phyloP scores from a whole-genome alignment of 2,113 vertebrate species.

The Hemicordylus capensis region DNA sequence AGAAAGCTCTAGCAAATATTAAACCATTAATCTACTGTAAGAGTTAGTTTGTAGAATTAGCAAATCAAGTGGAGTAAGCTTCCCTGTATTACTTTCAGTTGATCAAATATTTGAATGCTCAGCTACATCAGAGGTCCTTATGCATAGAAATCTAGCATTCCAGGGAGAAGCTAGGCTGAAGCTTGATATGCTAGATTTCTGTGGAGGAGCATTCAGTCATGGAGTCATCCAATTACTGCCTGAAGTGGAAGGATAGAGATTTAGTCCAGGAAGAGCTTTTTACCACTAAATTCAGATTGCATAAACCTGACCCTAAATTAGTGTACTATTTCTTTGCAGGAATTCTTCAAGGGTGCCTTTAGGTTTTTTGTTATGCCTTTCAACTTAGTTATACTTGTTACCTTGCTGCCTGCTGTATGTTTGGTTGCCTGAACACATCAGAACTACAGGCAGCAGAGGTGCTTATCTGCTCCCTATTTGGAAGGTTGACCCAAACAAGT shows the following conservation, averaged over 20 bases:
- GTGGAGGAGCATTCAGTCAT: background rate
- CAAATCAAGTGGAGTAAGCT: background rate
- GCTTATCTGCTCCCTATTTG: constrained; percentile 27
- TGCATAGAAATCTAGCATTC: background rate
- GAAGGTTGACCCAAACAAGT: background rate
- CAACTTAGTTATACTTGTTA: constrained; percentile 16
- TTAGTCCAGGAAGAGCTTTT: background rate
- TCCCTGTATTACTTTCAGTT: background rate
- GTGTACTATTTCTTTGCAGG: constrained; percentile 22
- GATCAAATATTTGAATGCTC: background rate
- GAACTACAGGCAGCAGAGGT: constrained; percentile 39
- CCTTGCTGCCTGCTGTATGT: constrained; percentile 49
- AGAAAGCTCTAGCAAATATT: background rate
- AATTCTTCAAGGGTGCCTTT: constrained; percentile 33
- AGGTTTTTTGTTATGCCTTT: constrained; percentile 19
- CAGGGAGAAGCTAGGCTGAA: background rate
- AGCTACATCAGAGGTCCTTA: background rate
- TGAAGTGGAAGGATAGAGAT: too few relatives aligned
- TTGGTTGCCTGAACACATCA: constrained; percentile 16
- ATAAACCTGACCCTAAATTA: background rate
- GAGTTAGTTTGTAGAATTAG: background rate
- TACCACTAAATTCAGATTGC: background rate
- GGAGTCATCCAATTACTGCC: background rate
- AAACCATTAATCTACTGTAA: background rate
- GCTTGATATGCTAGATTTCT: background rate